Base-by-base conservation (phyloP, 2,888 invertebrate species). In the Tenthredo mesomela region DNA sequence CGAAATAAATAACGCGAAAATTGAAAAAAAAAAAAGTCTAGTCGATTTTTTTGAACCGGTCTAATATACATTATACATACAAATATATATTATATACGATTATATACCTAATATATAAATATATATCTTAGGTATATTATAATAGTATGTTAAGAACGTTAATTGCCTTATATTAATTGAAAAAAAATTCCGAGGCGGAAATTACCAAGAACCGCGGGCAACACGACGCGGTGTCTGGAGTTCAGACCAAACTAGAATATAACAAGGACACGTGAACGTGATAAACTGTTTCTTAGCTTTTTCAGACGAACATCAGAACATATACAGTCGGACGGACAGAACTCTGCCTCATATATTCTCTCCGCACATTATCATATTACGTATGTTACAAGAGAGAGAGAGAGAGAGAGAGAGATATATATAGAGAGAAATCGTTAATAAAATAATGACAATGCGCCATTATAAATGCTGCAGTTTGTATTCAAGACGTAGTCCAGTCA, bases 241-340 rank as follows among this genome's bases (percentile, higher is more conserved):
- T 18, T 15, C 43, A 25, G 47, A 15, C 75, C 43, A 75, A 75
- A 75, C 40, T 37, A 75, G 75, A 75, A 75, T 54, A 47, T 10
- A 43, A 75, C 75, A 40, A 75, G 47, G 75, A 75, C 70, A 47
- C 47, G 47, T 15, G 70, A 70, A 70, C n/a, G 70, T n/a, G 54
- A 54, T 54, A 54, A 54, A 54, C 54, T 54, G n/a, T 54, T 54
- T n/a, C 7, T 54, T 54, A 7, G 18, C 50, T n/a, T 54, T n/a
- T 54, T 54, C 54, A 18, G 18, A 50, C 50, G 18, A 3, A 50
- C 50, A 50, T 18, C 18, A 18, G 18, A 3, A 50, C 50, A 50
- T 18, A 50, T 1, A 50, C n/a, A 18, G 18, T n/a, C 50, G 33
- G 6, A 50, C 50, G 18, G n/a, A 18, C 50, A 50, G n/a, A 50